Percentiles rank a stretch among this genome's conserved stretches.
Evolutionary conservation across 2,797 vertebrate genomes (phyloP).

Genomic region (Acomys russatus): DNA sequence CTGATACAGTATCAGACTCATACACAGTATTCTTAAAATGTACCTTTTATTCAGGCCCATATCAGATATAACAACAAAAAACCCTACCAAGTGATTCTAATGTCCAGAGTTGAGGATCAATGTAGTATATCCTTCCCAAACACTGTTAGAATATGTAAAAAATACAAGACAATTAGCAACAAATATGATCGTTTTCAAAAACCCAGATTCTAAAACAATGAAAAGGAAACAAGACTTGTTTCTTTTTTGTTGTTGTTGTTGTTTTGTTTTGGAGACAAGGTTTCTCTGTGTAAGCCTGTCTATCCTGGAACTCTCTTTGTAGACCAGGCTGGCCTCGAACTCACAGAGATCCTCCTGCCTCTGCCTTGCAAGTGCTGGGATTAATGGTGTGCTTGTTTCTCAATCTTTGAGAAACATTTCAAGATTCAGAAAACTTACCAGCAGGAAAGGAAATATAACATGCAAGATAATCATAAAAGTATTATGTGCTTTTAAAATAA

Average conservation of each 20-base stretch:
- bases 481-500: slow-evolving; percentile 16
- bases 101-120: slow-evolving; percentile 11
- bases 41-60: slow-evolving; percentile 18
- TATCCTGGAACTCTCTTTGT: no score
- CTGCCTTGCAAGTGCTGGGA: no score
- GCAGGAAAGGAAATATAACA: slow-evolving; percentile 9
- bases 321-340: no score
- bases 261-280: no score
- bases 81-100: slow-evolving; percentile 40
- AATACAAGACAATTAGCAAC: slow-evolving; percentile 31
- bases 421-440: slow-evolving; percentile 57
- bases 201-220: slow-evolving; percentile 17
- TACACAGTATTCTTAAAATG: slow-evolving; percentile 49
- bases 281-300: no score
- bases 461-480: slow-evolving; percentile 16
- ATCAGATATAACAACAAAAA: slow-evolving; percentile 29
- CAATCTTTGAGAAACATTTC: slow-evolving; percentile 15
- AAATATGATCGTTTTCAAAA: slow-evolving; percentile 40
- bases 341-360: no score
- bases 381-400: background rate
- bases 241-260: background rate
- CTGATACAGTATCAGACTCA: background rate
- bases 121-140: slow-evolving; percentile 30
- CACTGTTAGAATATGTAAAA: background rate
- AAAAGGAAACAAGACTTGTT: slow-evolving; percentile 44